Percentiles rank a stretch among this genome's conserved stretches.
Conservation (phyloP, 1,140 invertebrate species). For the Nasonia vitripennis region DNA sequence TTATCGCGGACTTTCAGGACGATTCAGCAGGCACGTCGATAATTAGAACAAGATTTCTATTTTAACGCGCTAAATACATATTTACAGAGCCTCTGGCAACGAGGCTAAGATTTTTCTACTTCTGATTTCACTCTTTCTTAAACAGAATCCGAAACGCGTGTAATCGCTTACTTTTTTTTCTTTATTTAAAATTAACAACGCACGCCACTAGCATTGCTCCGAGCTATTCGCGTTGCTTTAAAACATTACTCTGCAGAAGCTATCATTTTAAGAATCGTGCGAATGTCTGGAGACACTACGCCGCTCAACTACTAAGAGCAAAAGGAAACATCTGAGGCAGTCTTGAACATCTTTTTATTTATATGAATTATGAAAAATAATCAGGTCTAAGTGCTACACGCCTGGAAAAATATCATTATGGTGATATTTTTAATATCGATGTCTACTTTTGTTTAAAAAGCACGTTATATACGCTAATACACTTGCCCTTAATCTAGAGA, state of each 20-base stretch:
- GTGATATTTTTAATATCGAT: constrained; percentile 48
- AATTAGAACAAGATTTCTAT: constrained; percentile 73
- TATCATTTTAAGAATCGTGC: constrained; percentile 40
- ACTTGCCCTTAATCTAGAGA: constrained; percentile 46
- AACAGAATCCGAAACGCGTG: constrained; percentile 63
- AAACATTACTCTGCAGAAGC: constrained; percentile 49
- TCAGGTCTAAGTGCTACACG: constrained; percentile 40
- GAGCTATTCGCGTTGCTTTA: constrained; percentile 44
- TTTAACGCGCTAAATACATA: constrained; percentile 74
- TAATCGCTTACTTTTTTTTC: constrained; percentile 54
- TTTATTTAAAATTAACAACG: constrained; percentile 56
- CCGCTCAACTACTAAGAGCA: constrained; percentile 41
- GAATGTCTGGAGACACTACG: background rate
- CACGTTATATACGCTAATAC: constrained; percentile 48
- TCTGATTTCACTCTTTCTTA: constrained; percentile 52
- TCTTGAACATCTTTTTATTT: constrained; percentile 49
- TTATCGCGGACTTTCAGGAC: constrained; percentile 52
- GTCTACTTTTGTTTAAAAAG: constrained; percentile 50
- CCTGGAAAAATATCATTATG: constrained; percentile 46
- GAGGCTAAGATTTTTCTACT: constrained; percentile 58
- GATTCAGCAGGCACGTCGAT: constrained; percentile 68
- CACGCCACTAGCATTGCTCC: constrained; percentile 47
- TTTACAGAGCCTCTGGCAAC: constrained; percentile 67
- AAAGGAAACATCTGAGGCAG: constrained; percentile 47
- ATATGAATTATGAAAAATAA: constrained; percentile 56